Evolutionary conservation across 2,113 vertebrate genomes (phyloP).

Genomic region (Pterocles burchelli): DNA sequence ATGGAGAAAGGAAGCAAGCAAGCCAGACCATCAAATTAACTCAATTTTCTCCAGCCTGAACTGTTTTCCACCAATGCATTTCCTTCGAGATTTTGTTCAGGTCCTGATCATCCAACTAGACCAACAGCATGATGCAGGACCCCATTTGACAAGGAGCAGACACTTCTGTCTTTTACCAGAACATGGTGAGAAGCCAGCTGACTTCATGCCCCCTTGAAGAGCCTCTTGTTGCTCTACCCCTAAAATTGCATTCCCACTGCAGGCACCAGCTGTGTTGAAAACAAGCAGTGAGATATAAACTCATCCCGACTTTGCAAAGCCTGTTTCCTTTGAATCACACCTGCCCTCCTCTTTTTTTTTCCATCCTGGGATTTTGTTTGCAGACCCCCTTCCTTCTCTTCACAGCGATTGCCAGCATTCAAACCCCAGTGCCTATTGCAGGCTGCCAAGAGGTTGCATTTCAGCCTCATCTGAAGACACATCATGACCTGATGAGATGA

Average conservation of each 20-base stretch:
- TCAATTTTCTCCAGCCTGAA: not conserved
- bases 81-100: not conserved
- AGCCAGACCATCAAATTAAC: not conserved
- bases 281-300: not conserved
- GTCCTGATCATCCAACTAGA: not conserved
- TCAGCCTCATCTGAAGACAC: not conserved
- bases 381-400: not conserved
- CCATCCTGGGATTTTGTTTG: not conserved
- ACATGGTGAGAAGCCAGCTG: not conserved
- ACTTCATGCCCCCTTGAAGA: accelerated
- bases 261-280: not conserved
- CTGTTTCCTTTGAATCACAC: not conserved
- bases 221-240: not conserved
- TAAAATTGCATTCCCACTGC: not conserved
- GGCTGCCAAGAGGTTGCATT: not conserved
- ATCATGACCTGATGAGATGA: not conserved
- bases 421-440: not conserved
- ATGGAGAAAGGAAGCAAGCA: not conserved
- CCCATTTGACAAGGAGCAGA: not conserved
- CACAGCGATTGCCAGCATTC: accelerated
- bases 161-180: not conserved
- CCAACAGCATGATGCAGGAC: not conserved
- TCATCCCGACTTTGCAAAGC: not conserved
- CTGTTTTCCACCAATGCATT: not conserved
- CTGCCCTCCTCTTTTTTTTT: not conserved